Evolutionary conservation across 2,113 vertebrate genomes (phyloP).

Genomic region (Nanorana parkeri): DNA sequence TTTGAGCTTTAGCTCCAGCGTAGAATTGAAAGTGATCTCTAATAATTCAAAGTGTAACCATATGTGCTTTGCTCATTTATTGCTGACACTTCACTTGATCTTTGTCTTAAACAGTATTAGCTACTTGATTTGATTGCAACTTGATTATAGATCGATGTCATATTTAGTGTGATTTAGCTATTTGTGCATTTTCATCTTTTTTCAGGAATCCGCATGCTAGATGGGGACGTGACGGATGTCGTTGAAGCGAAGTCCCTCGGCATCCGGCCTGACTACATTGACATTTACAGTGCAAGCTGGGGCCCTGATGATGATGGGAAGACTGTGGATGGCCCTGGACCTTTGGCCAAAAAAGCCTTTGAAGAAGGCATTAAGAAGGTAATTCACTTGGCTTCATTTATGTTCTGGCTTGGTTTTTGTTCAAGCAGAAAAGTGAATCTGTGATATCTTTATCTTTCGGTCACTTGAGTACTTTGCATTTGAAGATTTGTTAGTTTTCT

Average conservation of each 20-base stretch:
- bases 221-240: constrained; percentile 92
- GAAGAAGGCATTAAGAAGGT: constrained; percentile 93
- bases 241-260: constrained; percentile 92
- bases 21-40: background rate
- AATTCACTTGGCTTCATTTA: constrained; percentile 9
- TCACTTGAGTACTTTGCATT: too few species aligned
- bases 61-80: constrained; percentile 4
- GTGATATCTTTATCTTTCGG: too few species aligned
- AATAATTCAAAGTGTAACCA: background rate
- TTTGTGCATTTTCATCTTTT: constrained; percentile 50
- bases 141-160: too few species aligned
- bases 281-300: constrained; percentile 96
- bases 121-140: too few species aligned
- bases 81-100: background rate
- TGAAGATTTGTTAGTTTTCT: too few species aligned
- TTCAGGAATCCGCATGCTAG: constrained; percentile 93
- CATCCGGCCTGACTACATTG: constrained; percentile 90
- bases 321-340: constrained; percentile 91
- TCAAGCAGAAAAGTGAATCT: background rate
- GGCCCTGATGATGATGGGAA: constrained; percentile 94
- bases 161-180: background rate
- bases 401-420: background rate
- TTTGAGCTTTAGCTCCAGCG: background rate
- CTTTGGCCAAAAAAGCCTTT: constrained; percentile 86
- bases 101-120: background rate